phyloP scores from a whole-genome alignment of 2,113 vertebrate genomes.

The mouse (Mus musculus) region DNA sequence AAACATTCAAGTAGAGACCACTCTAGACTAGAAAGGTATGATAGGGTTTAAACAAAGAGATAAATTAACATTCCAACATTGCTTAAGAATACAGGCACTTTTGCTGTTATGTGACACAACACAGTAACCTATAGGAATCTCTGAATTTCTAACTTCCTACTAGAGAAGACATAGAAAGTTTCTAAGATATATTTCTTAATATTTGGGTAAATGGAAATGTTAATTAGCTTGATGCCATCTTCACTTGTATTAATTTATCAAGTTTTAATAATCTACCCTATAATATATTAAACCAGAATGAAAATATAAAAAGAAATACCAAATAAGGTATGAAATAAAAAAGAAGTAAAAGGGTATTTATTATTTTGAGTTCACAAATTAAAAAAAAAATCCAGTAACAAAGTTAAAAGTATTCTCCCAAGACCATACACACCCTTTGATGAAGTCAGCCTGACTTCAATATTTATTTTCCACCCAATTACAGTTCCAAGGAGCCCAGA shows the following conservation, averaged over 20 bases:
- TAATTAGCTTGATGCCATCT: neutral
- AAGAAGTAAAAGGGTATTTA: neutral
- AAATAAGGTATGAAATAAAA: neutral
- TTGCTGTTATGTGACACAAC: neutral
- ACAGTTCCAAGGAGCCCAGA: neutral
- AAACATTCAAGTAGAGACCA: neutral
- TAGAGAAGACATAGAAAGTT: neutral
- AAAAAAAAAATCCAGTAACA: neutral
- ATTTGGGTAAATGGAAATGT: neutral
- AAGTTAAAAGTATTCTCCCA: constrained; percentile 21
- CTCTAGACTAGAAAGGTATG: neutral
- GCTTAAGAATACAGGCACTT: neutral
- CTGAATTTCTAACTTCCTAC: neutral
- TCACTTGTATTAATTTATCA: neutral
- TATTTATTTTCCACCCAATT: neutral
- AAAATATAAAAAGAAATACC: neutral
- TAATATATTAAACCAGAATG: neutral
- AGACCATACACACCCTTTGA: neutral
- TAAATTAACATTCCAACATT: neutral
- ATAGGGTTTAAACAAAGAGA: neutral
- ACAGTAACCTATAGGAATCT: neutral
- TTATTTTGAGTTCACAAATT: neutral
- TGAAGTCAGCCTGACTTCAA: neutral
- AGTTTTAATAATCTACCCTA: neutral
- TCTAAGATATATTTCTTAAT: neutral